These are phyloP conservation scores for Dasyurus viverrinus DNA, from an alignment of 2,113 vertebrate species.

Conservation along the genomic window DNA sequence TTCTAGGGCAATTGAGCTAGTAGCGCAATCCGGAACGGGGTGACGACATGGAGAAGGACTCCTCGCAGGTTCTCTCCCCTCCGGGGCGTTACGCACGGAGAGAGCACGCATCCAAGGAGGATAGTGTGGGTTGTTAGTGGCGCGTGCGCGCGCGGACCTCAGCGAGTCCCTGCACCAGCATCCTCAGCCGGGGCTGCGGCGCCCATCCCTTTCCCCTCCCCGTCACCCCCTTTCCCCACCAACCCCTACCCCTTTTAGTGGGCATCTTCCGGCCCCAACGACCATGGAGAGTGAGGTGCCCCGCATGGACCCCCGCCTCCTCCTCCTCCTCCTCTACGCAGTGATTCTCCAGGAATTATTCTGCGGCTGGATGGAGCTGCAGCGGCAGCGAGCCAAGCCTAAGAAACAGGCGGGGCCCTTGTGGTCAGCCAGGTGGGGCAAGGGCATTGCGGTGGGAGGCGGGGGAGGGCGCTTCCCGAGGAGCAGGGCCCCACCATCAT, in stretches of 20 bases:
- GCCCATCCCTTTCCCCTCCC: background rate
- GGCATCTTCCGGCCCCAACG: slow-evolving; percentile 72
- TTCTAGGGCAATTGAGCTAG: background rate
- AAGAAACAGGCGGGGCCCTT: slow-evolving; percentile 83
- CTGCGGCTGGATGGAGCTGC: slow-evolving; percentile 92
- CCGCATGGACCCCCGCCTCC: slow-evolving; percentile 91
- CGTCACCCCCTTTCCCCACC: background rate
- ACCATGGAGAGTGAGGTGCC: slow-evolving; percentile 76
- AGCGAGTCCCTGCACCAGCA: background rate
- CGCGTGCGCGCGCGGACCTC: background rate
- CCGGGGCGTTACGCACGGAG: background rate
- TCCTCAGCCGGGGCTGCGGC: background rate
- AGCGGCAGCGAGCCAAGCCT: slow-evolving; percentile 87
- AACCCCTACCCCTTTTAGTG: background rate
- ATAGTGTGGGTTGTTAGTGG: background rate
- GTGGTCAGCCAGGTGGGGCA: slow-evolving; percentile 86
- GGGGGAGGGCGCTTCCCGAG: background rate
- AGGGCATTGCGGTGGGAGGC: background rate
- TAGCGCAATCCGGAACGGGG: too few relatives aligned
- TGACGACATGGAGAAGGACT: background rate
- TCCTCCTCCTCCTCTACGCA: slow-evolving; percentile 92
- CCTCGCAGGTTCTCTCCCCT: background rate
- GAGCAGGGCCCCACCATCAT: background rate
- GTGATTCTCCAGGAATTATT: slow-evolving; percentile 93
- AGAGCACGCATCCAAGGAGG: background rate